Conservation (phyloP, 1,140 invertebrate genomes). For the Ceratina australensis region DNA sequence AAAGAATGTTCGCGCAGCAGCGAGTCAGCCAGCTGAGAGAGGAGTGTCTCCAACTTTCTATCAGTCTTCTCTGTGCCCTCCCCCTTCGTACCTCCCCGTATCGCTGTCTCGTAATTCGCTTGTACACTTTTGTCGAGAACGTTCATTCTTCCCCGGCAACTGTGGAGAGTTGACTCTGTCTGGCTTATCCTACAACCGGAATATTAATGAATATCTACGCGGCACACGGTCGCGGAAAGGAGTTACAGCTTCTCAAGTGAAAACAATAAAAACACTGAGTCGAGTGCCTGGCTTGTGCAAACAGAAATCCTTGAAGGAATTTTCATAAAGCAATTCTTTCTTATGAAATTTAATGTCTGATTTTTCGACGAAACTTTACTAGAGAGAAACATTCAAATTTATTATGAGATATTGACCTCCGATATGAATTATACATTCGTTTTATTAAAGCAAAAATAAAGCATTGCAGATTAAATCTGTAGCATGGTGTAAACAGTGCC, state of each 20-base stretch:
- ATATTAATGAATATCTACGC: conserved; percentile 43
- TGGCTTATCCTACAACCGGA: conserved; percentile 41
- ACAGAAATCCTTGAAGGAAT: not conserved
- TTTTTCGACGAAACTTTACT: too few relatives aligned
- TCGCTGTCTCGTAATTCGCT: conserved; percentile 37
- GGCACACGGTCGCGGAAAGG: not conserved
- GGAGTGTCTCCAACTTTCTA: not conserved
- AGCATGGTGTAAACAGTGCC: too few relatives aligned
- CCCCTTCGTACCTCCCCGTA: not conserved
- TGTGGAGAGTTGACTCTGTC: conserved; percentile 47
- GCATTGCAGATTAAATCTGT: too few relatives aligned
- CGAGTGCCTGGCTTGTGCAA: not conserved
- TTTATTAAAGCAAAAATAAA: too few relatives aligned
- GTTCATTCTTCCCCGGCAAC: conserved; percentile 40
- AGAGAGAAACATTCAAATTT: too few relatives aligned
- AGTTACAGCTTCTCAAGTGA: conserved; percentile 16
- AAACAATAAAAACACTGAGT: not conserved
- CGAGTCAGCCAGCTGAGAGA: not conserved
- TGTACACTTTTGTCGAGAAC: conserved; percentile 38
- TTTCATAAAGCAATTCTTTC: not conserved
- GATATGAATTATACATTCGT: too few relatives aligned
- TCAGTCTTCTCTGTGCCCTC: too few relatives aligned
- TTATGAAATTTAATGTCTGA: too few relatives aligned
- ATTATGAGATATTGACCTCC: too few relatives aligned
- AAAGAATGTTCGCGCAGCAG: conserved; percentile 20